Base-by-base conservation (phyloP, 2,888 invertebrate genomes). In the Gortyna flavago region DNA sequence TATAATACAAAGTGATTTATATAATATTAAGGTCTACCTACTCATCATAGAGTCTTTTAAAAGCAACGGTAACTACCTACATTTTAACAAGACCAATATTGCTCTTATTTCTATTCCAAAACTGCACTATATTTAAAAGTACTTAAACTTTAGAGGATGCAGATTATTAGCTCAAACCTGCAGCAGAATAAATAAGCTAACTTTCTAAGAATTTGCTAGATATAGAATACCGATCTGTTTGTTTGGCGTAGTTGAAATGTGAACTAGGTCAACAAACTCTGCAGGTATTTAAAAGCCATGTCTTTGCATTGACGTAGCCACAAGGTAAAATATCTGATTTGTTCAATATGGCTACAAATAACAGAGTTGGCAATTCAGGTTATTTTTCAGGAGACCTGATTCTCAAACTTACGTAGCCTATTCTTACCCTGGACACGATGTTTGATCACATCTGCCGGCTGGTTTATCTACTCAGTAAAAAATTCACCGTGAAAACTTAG, bases 211-310 rank as follows among this genome's bases (percentile, higher is more conserved):
- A 72, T 75, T 64, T 57, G 18, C 57, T 62, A 70, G 78, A 81
- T 80, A 77, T 65, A 79, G 72, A 82, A 77, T 83, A 80, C 80
- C 68, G 75, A 80, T 80, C 68, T 87, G 83, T 86, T 86, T 85
- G 80, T 87, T 83, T 75, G 74, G 71, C 83, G 71, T 61, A 77
- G 83, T 87, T 75, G 75, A 83, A 86, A 85, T 72, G 72, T 73
- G 71, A 80, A 83, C 78, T 85, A 35, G 81, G 86, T 86, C 80
- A 87, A 74, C 77, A 69, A 87, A 87, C 80, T 80, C 83, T 74
- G 85, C 86, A 83, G 85, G 86, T 86, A 87, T 86, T 87, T 83
- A 86, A 85, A 85, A 80, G 77, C 80, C 64, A 79, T 85, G 81
- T 75, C 83, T 85, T 75, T 79, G 74, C 73, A 81, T 87, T 79